Base-by-base conservation (phyloP, 2,113 vertebrate species). In the Genyomyrus donnyi region DNA sequence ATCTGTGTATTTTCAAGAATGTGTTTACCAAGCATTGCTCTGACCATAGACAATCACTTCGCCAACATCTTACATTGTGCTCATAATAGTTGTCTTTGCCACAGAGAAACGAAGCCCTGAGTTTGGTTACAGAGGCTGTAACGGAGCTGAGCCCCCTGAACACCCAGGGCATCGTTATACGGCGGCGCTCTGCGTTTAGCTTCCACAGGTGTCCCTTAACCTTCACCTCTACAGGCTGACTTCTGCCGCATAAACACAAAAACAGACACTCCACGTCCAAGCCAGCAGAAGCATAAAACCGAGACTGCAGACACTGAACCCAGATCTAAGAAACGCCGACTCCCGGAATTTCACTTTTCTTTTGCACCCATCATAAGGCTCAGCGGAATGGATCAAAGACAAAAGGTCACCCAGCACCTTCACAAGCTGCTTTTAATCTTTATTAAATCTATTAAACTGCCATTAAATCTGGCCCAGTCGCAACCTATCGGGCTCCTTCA, bases 401-500 rank as follows among this genome's bases (percentile, higher is more conserved):
- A 42, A 2, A 5, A 17, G 13, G 74, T 80, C 74, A 80, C 70
- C 70, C 31, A 39, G 70, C 24, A 15, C 70, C 70, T 3, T 11
- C 13, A 17, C 21, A 77, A 17, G 31, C 66, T 13, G 13, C 74
- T 35, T 39, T 80, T 42, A 39, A 80, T 39, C 74, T 80, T 39
- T 80, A 80, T 80, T 80, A 80, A 80, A 80, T 80, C 17, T 80
- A 39, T 80, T 80, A 80, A 80, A 80, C 74, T 80, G 35, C 15
- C 35, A 80, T 80, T 80, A 42, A 42, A 80, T 19, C 35, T 42
- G 31, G 35, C 5, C 74, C 13, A 42, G 74, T 77, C 31, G 3
- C 13, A 39, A 42, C 74, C 31, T 42, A 42, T 42, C 1, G 6
- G 15, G 74, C 74, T 80, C n/a, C 62, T 70, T 11, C 62, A 27